Evolutionary conservation across 1,140 invertebrate species (phyloP).

Genomic region (Pseudobourletiella spinata): DNA sequence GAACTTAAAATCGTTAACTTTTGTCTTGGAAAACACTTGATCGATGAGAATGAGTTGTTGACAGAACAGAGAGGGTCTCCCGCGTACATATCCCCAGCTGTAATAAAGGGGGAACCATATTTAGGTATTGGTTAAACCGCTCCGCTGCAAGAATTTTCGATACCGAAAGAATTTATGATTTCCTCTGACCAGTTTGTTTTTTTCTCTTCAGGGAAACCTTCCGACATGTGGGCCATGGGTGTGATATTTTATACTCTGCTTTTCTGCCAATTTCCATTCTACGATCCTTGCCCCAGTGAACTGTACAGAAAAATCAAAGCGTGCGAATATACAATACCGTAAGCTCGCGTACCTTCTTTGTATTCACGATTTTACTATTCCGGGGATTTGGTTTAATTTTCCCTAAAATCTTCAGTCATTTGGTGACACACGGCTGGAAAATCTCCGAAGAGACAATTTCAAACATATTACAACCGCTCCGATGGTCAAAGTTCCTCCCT

Average conservation of each 20-base stretch:
- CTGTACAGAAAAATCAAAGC: constrained; percentile 69
- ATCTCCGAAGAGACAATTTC: too few species aligned
- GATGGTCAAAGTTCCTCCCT: too few species aligned
- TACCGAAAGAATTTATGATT: not conserved
- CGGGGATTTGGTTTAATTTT: too few species aligned
- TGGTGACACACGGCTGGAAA: too few species aligned
- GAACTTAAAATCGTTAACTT: constrained; percentile 70
- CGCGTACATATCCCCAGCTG: constrained; percentile 76
- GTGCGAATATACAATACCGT: constrained; percentile 58
- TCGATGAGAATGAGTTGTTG: constrained; percentile 61
- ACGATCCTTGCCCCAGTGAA: constrained; percentile 64
- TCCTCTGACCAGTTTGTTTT: not conserved
- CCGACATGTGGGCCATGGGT: constrained; percentile 78
- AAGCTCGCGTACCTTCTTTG: constrained; percentile 37
- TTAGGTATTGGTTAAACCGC: constrained; percentile 42
- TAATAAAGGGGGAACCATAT: constrained; percentile 64
- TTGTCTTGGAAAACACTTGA: constrained; percentile 68
- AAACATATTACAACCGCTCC: too few species aligned
- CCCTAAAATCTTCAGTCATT: not conserved
- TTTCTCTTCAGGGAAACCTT: constrained; percentile 56
- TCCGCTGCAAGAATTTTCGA: not conserved
- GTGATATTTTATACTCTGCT: constrained; percentile 76
- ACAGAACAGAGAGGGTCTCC: constrained; percentile 74
- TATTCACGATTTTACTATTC: too few species aligned
- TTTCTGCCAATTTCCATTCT: constrained; percentile 80